A percentile compares a stretch with the other conserved stretches of the same genome.
Evolutionary conservation across 2,797 vertebrate genomes (phyloP).

Genomic region (Cirrhinus molitorella): DNA sequence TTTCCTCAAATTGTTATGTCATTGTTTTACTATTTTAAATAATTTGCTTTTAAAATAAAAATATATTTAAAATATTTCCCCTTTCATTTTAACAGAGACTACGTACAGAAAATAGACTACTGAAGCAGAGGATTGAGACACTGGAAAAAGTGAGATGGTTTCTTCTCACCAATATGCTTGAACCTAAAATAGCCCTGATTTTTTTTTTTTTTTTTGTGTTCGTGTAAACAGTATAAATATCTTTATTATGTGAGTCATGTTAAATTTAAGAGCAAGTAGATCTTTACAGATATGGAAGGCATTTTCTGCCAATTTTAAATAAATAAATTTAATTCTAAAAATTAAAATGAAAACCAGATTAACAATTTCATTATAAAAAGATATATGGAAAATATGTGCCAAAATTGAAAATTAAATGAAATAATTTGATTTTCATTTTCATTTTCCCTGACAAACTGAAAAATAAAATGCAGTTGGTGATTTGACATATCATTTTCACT

Average conservation of each 20-base stretch:
- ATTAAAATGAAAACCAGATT: no score
- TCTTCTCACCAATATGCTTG: neutral
- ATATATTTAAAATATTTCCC: neutral
- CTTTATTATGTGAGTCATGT: neutral
- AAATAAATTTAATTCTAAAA: no score
- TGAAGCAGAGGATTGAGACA: slow-evolving; percentile 95
- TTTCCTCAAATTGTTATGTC: no score
- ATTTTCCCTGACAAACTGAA: no score
- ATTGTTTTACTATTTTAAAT: neutral
- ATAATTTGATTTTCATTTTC: no score
- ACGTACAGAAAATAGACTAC: slow-evolving; percentile 82
- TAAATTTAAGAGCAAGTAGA: neutral
- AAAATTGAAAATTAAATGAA: no score
- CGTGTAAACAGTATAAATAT: neutral
- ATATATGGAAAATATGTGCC: no score
- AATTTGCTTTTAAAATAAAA: neutral
- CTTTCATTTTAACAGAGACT: slow-evolving; percentile 48
- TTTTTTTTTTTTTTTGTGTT: slow-evolving; percentile 4
- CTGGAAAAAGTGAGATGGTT: slow-evolving; percentile 83
- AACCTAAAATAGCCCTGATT: neutral
- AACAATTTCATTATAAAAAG: no score
- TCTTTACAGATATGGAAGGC: no score
- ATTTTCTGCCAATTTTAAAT: no score
- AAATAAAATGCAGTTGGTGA: no score
- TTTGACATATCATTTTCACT: no score